Percentiles rank a stretch among this genome's conserved stretches.
Conservation (phyloP, 2,797 vertebrate species). For the Scolopax rusticola region DNA sequence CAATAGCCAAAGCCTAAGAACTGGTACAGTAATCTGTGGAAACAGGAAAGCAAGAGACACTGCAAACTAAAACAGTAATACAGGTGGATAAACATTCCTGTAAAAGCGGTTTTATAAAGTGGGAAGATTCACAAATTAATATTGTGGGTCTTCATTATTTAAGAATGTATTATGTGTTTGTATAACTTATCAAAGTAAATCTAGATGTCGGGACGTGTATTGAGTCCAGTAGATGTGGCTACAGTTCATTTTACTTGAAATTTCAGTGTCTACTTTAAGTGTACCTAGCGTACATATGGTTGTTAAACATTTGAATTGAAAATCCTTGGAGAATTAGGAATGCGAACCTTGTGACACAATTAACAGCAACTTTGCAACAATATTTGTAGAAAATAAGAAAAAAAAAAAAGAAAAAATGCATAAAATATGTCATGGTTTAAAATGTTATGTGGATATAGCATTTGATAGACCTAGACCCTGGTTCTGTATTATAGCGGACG, state of each 20-base stretch:
- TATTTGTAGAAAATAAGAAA: constrained; percentile 39
- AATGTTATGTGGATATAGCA: constrained; percentile 72
- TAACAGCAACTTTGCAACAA: constrained; percentile 64
- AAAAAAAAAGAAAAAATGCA: constrained; percentile 40
- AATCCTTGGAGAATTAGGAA: constrained; percentile 58
- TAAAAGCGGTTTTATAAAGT: constrained; percentile 72
- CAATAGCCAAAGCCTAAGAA: constrained; percentile 84
- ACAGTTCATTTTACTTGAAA: constrained; percentile 85
- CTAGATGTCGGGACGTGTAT: constrained; percentile 78
- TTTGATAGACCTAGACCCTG: constrained; percentile 70
- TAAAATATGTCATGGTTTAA: constrained; percentile 66
- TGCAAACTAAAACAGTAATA: constrained; percentile 76
- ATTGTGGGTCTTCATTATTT: constrained; percentile 84
- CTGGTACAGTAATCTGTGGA: constrained; percentile 76
- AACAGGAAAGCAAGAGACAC: constrained; percentile 72
- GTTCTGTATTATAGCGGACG: constrained; percentile 71
- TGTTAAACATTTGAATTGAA: constrained; percentile 69
- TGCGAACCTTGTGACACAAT: constrained; percentile 60
- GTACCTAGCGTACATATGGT: constrained; percentile 77
- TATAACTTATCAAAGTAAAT: constrained; percentile 83
- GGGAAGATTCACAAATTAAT: constrained; percentile 80
- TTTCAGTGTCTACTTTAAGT: constrained; percentile 80
- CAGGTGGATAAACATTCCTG: constrained; percentile 81
- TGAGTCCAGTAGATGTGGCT: constrained; percentile 79
- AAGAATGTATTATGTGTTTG: constrained; percentile 85